Evolutionary conservation across 2,797 vertebrate species (phyloP).

Genomic region (Urocyon cinereoargenteus): DNA sequence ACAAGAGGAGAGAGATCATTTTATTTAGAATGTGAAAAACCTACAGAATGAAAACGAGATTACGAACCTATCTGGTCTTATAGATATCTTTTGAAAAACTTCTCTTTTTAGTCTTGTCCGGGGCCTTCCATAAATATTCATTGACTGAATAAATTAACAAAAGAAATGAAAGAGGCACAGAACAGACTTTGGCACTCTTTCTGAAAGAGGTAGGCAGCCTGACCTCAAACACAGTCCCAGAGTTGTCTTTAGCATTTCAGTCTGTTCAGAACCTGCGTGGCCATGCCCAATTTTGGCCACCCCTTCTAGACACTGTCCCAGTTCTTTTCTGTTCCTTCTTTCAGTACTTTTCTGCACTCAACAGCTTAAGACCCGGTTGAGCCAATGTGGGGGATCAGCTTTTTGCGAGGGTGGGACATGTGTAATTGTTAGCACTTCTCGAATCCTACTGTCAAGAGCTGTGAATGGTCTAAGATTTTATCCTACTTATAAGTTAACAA

Average conservation of each 20-base stretch:
- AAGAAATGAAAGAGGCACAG: background rate
- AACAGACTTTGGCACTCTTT: background rate
- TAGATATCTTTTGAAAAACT: background rate
- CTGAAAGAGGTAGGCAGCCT: background rate
- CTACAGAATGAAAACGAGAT: background rate
- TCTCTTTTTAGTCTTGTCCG: background rate
- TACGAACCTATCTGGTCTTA: background rate
- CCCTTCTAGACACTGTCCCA: background rate
- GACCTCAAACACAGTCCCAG: background rate
- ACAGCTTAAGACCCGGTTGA: background rate
- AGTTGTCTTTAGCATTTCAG: background rate
- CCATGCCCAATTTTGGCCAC: background rate
- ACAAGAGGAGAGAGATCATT: background rate
- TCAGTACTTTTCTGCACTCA: background rate
- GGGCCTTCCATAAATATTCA: conserved; percentile 15
- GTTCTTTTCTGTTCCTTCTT: background rate
- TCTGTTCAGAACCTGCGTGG: background rate
- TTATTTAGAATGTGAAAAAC: conserved; percentile 37
- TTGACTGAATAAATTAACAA: background rate
- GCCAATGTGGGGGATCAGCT: background rate
- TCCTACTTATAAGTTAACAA: background rate
- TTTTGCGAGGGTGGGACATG: background rate
- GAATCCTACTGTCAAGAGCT: background rate
- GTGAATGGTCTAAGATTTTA: background rate
- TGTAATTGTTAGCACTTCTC: background rate